Evolutionary conservation across 2,113 vertebrate species (phyloP).

Genomic region (Psophia crepitans): DNA sequence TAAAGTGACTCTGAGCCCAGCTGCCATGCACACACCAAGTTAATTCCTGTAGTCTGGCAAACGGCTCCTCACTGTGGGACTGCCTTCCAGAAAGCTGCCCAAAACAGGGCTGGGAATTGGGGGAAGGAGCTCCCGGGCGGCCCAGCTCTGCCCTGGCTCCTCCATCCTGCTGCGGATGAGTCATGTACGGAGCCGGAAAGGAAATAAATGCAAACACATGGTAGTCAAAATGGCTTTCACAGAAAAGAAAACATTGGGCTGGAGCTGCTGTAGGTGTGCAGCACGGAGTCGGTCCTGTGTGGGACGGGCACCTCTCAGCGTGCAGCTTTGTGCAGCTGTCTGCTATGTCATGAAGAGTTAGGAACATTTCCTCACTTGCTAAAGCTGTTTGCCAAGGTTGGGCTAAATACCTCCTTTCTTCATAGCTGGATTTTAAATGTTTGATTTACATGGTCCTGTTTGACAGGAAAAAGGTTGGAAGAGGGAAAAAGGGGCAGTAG

Average conservation of each 20-base stretch:
- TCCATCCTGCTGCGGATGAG: background rate
- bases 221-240: conserved; percentile 39
- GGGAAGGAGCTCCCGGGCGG: background rate
- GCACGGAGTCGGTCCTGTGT: background rate
- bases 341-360: background rate
- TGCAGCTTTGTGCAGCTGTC: background rate
- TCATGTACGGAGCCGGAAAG: conserved; percentile 14
- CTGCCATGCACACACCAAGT: background rate
- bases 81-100: background rate
- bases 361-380: background rate
- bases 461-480: background rate
- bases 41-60: background rate
- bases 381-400: background rate
- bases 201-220: conserved; percentile 60
- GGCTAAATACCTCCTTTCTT: background rate
- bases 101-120: background rate
- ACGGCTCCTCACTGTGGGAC: background rate
- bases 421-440: background rate
- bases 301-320: background rate
- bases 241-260: conserved; percentile 31
- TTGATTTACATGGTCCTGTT: background rate
- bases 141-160: conserved; percentile 19
- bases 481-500: background rate
- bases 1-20: background rate
- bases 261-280: background rate